Evolutionary conservation across 2,888 invertebrate species (phyloP).

Genomic region (Hirtodrosophila alboralis): DNA sequence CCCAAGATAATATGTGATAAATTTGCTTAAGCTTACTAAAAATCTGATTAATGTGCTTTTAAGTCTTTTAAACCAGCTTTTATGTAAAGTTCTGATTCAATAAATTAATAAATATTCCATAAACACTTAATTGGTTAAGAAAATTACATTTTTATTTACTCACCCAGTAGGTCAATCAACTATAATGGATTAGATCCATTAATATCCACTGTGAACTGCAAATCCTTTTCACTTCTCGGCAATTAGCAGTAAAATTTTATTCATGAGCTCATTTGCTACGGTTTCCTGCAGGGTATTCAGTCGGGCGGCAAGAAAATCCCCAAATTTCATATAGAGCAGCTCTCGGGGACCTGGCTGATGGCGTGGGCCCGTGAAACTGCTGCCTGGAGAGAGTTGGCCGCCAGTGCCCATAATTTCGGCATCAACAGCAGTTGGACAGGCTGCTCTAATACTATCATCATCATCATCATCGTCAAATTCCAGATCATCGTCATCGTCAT

Average conservation of each 20-base stretch:
- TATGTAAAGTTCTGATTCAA: too few relatives aligned
- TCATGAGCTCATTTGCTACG: slow-evolving; percentile 82
- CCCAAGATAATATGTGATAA: too few relatives aligned
- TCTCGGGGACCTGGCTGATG: slow-evolving; percentile 73
- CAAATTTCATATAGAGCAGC: slow-evolving; percentile 81
- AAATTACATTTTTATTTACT: slow-evolving; percentile 2
- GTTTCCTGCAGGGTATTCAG: slow-evolving; percentile 81
- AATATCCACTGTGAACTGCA: background rate
- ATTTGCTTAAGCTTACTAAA: too few relatives aligned
- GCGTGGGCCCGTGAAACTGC: slow-evolving; percentile 55
- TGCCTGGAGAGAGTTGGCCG: slow-evolving; percentile 52
- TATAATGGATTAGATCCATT: slow-evolving; percentile 24
- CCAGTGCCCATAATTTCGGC: slow-evolving; percentile 39
- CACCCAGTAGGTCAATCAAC: slow-evolving; percentile 10
- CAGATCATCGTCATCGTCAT: slow-evolving; percentile 64
- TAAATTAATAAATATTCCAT: too few relatives aligned
- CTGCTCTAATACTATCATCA: slow-evolving; percentile 5
- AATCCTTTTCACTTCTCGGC: slow-evolving; percentile 74
- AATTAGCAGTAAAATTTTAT: slow-evolving; percentile 80
- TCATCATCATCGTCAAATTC: slow-evolving; percentile 70
- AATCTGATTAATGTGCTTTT: too few relatives aligned
- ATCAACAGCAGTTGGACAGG: slow-evolving; percentile 36
- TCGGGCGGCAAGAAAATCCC: slow-evolving; percentile 82
- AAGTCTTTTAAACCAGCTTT: too few relatives aligned
- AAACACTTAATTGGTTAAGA: background rate